phyloP scores from a whole-genome alignment of 1,140 invertebrate species.

The Vollenhovia emeryi region DNA sequence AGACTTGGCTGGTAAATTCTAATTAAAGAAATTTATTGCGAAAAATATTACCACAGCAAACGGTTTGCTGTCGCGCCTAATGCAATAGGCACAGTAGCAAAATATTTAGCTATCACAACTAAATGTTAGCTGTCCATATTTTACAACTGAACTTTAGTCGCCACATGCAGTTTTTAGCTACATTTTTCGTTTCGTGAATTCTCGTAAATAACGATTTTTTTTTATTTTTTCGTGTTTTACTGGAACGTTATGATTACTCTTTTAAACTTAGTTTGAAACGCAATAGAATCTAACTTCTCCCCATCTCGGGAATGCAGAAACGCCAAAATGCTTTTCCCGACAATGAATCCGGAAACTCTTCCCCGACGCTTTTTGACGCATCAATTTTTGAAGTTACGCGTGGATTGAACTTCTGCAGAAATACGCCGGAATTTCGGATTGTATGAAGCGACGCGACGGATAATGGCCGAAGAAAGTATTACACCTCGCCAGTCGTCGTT shows the following conservation, averaged over 20 bases:
- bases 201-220: too few relatives aligned
- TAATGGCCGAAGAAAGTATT: constrained; percentile 61
- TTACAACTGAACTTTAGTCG: too few relatives aligned
- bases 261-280: background rate
- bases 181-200: too few relatives aligned
- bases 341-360: constrained; percentile 28
- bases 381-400: constrained; percentile 55
- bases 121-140: too few relatives aligned
- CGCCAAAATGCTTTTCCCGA: constrained; percentile 26
- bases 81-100: too few relatives aligned
- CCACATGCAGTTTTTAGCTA: too few relatives aligned
- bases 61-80: too few relatives aligned
- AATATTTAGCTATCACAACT: too few relatives aligned
- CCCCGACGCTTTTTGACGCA: constrained; percentile 34
- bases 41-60: too few relatives aligned
- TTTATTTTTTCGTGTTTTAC: background rate
- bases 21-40: too few relatives aligned
- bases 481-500: constrained; percentile 46
- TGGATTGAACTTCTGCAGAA: constrained; percentile 40
- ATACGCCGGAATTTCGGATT: constrained; percentile 55
- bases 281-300: constrained; percentile 11
- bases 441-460: constrained; percentile 32
- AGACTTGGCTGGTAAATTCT: too few relatives aligned
- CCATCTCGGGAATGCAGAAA: background rate
- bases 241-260: background rate